Conservation (phyloP, 2,797 vertebrate species). For the Schizopygopsis malacanthus region DNA sequence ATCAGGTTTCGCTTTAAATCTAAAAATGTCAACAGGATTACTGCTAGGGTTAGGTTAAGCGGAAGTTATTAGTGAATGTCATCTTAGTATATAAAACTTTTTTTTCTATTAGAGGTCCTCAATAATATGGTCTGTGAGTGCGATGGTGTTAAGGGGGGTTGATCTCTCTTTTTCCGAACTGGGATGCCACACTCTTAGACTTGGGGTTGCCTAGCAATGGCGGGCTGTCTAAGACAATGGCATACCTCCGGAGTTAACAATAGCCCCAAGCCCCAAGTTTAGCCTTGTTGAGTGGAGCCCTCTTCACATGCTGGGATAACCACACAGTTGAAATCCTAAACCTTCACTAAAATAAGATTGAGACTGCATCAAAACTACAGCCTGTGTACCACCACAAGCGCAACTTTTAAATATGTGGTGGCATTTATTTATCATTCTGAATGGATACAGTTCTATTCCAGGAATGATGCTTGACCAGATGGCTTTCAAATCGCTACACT, state of each 20-base stretch:
- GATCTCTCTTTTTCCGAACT: slow-evolving; percentile 66
- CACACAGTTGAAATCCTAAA: background rate
- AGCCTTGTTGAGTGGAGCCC: slow-evolving; percentile 34
- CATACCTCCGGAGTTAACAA: slow-evolving; percentile 64
- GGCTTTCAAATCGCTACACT: slow-evolving; percentile 34
- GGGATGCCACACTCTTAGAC: slow-evolving; percentile 67
- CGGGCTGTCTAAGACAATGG: slow-evolving; percentile 56
- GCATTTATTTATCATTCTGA: slow-evolving; percentile 1
- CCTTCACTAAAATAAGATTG: background rate
- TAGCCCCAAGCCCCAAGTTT: slow-evolving; percentile 52
- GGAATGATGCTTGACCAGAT: slow-evolving; percentile 34
- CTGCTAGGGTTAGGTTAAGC: background rate
- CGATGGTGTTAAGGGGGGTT: slow-evolving; percentile 56
- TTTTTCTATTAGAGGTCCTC: background rate
- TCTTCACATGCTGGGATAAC: slow-evolving; percentile 40
- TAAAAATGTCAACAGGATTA: slow-evolving; percentile 7
- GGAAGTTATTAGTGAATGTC: background rate
- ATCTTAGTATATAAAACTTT: background rate
- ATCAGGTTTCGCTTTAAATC: background rate
- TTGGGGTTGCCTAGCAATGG: slow-evolving; percentile 72
- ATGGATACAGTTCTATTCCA: slow-evolving; percentile 7
- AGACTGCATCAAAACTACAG: slow-evolving; percentile 9
- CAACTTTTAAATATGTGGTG: slow-evolving; percentile 12
- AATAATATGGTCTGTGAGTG: slow-evolving; percentile 29
- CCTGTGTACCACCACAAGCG: background rate